Base-by-base conservation (phyloP, 2,113 vertebrate genomes). In the Excalfactoria chinensis region DNA sequence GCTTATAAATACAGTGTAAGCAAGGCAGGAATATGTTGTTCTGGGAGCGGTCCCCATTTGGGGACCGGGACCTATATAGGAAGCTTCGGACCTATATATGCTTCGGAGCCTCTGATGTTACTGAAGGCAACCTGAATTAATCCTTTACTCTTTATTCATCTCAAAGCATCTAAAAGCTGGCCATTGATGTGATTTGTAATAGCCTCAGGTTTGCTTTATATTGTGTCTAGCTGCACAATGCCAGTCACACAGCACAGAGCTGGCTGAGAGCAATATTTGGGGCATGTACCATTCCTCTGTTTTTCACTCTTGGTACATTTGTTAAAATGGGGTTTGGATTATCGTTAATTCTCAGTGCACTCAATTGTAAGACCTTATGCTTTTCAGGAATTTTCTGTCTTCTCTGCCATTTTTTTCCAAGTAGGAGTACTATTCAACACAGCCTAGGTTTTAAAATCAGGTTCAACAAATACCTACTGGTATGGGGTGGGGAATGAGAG, bases 81-180 rank as follows among this genome's bases (percentile, higher is more conserved):
- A n/a, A n/a, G n/a, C n/a, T n/a, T n/a, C n/a, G n/a, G n/a, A n/a
- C n/a, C n/a, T n/a, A n/a, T n/a, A n/a, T n/a, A n/a, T n/a, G n/a
- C n/a, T n/a, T n/a, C 41, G 25, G 25, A 48, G 26, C 35, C 40
- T 81, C n/a, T 2, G 0, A 18, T 59, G 19, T 46, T 17, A 55
- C 90, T 66, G 46, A 79, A 56, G 80, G 46, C 59, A 92, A 16
- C 17, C 48, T 46, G 63, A 87, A 44, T 70, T 82, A 49, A 79
- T 79, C 84, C 28, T 86, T 77, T 91, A 60, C 67, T 84, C 56
- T 60, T 35, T 71, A 75, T 43, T 83, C 70, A 89, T 83, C 34
- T 56, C 55, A 43, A 55, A 70, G 13, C 17, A 63, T 49, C 74
- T 83, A 59, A 72, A 94, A 8, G 6, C 17, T 15, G 7, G 9